Conservation (phyloP, 2,888 invertebrate genomes). For the Napeogenes inachia region DNA sequence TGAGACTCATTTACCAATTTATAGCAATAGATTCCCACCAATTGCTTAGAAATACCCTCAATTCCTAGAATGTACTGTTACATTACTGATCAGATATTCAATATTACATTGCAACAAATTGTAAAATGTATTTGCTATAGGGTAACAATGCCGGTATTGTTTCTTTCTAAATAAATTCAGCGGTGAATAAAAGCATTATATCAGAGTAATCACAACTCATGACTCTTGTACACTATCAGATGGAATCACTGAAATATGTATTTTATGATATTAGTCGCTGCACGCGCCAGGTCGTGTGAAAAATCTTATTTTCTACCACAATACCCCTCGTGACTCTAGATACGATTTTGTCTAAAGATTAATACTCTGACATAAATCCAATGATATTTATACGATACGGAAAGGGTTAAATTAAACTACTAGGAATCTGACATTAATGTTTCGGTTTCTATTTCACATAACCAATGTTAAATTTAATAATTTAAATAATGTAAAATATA, state of each 20-base stretch:
- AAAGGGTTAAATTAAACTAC: constrained; percentile 28
- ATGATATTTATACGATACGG: constrained; percentile 66
- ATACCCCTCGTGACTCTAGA: constrained; percentile 66
- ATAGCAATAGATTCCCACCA: too few species aligned
- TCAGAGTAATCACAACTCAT: constrained; percentile 34
- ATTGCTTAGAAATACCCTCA: too few species aligned
- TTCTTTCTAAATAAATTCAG: too few species aligned
- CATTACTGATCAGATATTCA: too few species aligned
- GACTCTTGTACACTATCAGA: constrained; percentile 40
- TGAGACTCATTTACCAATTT: too few species aligned
- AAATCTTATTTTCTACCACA: constrained; percentile 58
- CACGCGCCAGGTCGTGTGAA: constrained; percentile 63
- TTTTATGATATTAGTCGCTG: constrained; percentile 52
- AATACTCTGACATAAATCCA: constrained; percentile 68
- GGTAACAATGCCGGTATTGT: too few species aligned
- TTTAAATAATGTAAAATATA: too few species aligned
- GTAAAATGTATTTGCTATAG: too few species aligned
- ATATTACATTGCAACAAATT: too few species aligned
- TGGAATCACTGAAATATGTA: constrained; percentile 56
- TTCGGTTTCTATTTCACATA: too few species aligned
- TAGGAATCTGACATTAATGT: constrained; percentile 2
- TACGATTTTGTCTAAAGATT: constrained; percentile 66
- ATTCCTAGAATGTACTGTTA: too few species aligned
- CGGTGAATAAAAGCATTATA: background rate
- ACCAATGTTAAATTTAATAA: too few species aligned